phyloP scores from a whole-genome alignment of 2,797 vertebrate species.

The Epinephelus coioides region DNA sequence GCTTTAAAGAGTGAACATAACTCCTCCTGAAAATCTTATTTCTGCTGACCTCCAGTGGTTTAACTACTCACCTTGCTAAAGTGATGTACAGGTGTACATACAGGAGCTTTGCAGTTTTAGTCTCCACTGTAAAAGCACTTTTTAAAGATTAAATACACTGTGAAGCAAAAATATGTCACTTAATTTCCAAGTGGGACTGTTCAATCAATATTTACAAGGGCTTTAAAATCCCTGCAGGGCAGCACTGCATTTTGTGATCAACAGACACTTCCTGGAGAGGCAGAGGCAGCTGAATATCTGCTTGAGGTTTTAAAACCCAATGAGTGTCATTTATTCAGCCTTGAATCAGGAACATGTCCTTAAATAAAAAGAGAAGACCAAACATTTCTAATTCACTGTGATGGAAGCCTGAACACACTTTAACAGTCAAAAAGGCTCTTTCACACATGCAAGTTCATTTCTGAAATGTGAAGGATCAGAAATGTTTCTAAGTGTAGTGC shows the following conservation, averaged over 20 bases:
- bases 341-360: neutral
- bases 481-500: too few relatives aligned
- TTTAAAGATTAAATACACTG: neutral
- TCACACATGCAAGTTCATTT: too few relatives aligned
- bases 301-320: constrained; percentile 18
- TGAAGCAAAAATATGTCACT: constrained; percentile 7
- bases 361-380: neutral
- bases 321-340: neutral
- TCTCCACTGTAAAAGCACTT: neutral
- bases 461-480: too few relatives aligned
- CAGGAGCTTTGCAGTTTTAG: neutral
- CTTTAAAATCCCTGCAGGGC: constrained; percentile 17
- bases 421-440: neutral
- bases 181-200: constrained; percentile 5
- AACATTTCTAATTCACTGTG: constrained; percentile 6
- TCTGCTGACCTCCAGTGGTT: too few relatives aligned
- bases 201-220: constrained; percentile 23
- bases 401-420: constrained; percentile 14
- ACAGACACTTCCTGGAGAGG: constrained; percentile 5
- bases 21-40: too few relatives aligned
- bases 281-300: constrained; percentile 17
- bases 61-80: too few relatives aligned
- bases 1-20: neutral
- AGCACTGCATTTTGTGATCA: constrained; percentile 22
- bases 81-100: neutral